Base-by-base conservation (phyloP, 2,888 invertebrate genomes). In the Cryptocephalus primarius region DNA sequence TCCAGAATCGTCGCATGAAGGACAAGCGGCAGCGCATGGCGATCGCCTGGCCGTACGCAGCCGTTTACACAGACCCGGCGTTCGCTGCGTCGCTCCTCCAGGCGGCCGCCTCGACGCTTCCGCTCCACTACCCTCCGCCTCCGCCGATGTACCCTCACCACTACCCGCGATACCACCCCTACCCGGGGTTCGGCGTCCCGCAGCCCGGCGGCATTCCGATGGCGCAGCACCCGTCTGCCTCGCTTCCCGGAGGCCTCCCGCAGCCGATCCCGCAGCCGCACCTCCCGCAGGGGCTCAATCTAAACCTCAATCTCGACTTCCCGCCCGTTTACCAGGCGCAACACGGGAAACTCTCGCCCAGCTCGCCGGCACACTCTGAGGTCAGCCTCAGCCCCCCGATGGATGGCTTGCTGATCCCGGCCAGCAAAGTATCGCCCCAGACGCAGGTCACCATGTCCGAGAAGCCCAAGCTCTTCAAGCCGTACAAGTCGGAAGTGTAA, bases 1-100 rank as follows among this genome's bases (percentile, higher is more conserved):
- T 99, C 69, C 94, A 94, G 77, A 94, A 94, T 68, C 78, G 94
- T 33, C 76, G 94, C 44, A 94, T 94, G 93, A 94, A 97, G 66
- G 96, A 97, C 74, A 97, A 99, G 63, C 80, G 97, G 0, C 96
- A 97, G 65, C 77, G 93, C 11, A 85, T 94, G 68, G 90, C 94
- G 1, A 82, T 95, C 57, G 86, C 90, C 0, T 96, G 96, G 95
- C 95, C 95, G 0, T 92, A 93, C 70, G 86, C 89, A 0, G 88
- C 91, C 0, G 91, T 95, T 47, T 93, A 93, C 72, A 85, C 90
- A 32, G 95, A 96, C 62, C 94, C 95, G 0, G 85, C 91, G 0
- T 82, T 96, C 60, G 93, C 94, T 6, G 94, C 94, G 2, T 87
- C 93, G 33, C 79, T 95, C 8, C 78, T 93, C 1, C 93, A 94